These are phyloP conservation scores for Epinephelus awoara DNA, from an alignment of 2,797 vertebrate species.

Conservation along the genomic window DNA sequence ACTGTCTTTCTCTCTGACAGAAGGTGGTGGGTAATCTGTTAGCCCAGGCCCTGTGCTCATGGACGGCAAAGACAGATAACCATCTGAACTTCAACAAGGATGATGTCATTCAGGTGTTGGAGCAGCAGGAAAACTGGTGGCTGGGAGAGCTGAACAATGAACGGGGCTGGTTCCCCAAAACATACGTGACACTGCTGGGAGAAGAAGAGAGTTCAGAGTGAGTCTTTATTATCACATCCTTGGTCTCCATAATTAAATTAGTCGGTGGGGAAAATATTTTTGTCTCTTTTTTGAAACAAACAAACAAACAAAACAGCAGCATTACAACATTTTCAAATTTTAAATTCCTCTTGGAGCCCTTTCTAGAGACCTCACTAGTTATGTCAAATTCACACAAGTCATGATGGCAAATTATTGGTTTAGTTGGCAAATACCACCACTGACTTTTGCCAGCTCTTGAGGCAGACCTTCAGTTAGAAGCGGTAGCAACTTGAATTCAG, in stretches of 20 bases:
- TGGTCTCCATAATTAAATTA: not conserved
- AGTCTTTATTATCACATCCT: conserved; percentile 28
- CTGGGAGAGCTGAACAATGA: conserved; percentile 92
- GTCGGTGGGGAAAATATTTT: not conserved
- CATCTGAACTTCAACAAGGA: conserved; percentile 98
- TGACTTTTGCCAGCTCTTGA: not conserved
- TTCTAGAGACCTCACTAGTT: not conserved
- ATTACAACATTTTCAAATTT: too few species aligned
- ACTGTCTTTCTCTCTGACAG: conserved; percentile 21
- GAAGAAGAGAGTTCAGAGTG: conserved; percentile 82
- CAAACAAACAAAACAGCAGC: too few species aligned
- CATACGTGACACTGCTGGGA: conserved; percentile 91
- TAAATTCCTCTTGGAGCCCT: not conserved
- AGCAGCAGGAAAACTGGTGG: conserved; percentile 99
- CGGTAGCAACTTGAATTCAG: too few species aligned
- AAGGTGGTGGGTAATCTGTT: conserved; percentile 87
- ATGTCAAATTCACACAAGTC: not conserved
- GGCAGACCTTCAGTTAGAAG: too few species aligned
- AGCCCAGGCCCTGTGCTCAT: conserved; percentile 95
- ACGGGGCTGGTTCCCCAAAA: conserved; percentile 97
- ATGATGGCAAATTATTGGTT: not conserved
- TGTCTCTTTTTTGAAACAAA: not conserved
- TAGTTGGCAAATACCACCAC: not conserved
- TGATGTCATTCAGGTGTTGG: conserved; percentile 93
- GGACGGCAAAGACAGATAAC: conserved; percentile 97